Evolutionary conservation across 2,888 invertebrate genomes (phyloP).

Genomic region (Ornithoptera priamus): DNA sequence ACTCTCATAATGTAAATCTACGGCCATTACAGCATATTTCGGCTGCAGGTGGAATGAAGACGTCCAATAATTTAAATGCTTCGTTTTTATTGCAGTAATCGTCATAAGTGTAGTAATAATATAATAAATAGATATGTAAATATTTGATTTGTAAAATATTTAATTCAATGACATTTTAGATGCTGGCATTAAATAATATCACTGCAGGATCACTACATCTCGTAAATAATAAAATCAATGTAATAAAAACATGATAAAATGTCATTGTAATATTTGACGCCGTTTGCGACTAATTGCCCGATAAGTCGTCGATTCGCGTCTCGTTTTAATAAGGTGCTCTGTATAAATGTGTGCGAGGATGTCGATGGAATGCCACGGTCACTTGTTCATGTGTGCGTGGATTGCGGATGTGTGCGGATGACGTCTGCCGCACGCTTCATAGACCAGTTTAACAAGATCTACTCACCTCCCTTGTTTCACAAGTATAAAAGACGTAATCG

Average conservation of each 20-base stretch:
- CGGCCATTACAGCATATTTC: too few species aligned
- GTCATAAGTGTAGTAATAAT: not conserved
- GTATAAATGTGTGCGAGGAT: constrained; percentile 62
- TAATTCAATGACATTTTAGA: too few species aligned
- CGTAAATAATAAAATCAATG: constrained; percentile 50
- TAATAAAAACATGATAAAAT: constrained; percentile 53
- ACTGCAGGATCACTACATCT: too few species aligned
- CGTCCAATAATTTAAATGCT: not conserved
- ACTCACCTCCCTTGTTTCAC: constrained; percentile 46
- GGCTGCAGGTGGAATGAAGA: too few species aligned
- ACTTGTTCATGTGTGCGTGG: constrained; percentile 53
- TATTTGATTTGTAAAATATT: too few species aligned
- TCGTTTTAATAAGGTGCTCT: constrained; percentile 80
- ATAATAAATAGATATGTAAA: not conserved
- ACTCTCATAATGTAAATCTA: too few species aligned
- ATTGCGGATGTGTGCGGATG: constrained; percentile 63
- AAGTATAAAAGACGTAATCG: constrained; percentile 38
- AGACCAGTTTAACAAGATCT: constrained; percentile 50
- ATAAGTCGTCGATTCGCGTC: constrained; percentile 80
- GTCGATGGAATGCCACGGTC: constrained; percentile 78
- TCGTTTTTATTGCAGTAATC: not conserved
- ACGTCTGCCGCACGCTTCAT: constrained; percentile 73
- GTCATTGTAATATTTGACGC: constrained; percentile 64
- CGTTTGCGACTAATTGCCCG: constrained; percentile 78
- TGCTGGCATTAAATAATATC: too few species aligned